Percentiles rank a stretch among this genome's conserved stretches.
Conservation (phyloP, 2,888 invertebrate genomes). For the Drosophila multiciliata region DNA sequence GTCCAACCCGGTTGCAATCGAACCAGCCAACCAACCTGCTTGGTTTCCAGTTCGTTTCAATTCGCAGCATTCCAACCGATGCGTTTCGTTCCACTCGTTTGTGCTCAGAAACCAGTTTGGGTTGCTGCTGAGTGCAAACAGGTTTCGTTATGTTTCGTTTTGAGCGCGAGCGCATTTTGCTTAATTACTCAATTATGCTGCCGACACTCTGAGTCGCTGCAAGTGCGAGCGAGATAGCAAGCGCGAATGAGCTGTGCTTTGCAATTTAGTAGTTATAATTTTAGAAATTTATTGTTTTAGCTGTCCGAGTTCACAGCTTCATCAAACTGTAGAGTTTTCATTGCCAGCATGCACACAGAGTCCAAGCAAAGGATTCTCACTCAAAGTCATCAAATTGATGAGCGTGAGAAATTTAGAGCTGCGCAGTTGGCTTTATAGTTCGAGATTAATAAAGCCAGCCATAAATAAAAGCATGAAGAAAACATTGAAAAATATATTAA, state of each 20-base stretch:
- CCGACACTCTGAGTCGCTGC: constrained; percentile 20
- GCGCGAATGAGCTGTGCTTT: constrained; percentile 26
- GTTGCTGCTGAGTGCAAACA: constrained; percentile 48
- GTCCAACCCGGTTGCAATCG: constrained; percentile 37
- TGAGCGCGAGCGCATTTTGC: constrained; percentile 57
- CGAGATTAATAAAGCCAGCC: neutral
- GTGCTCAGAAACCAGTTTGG: constrained; percentile 63
- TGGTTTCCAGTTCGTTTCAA: constrained; percentile 41
- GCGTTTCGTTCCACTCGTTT: constrained; percentile 22
- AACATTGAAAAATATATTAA: neutral
- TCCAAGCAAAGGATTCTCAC: constrained; percentile 16
- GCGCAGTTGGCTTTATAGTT: neutral
- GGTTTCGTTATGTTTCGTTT: constrained; percentile 58
- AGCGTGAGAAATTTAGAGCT: constrained; percentile 59
- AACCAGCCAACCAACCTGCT: constrained; percentile 34
- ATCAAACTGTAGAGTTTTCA: constrained; percentile 39
- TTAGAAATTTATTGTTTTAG: constrained; percentile 73
- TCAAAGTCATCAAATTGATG: constrained; percentile 50
- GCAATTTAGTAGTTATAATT: constrained; percentile 63
- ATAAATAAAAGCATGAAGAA: neutral
- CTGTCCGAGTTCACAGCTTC: constrained; percentile 58
- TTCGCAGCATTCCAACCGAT: constrained; percentile 19
- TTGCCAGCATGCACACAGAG: constrained; percentile 20
- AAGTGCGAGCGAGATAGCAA: neutral
- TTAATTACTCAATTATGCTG: constrained; percentile 77